Percentiles rank a stretch among this genome's conserved stretches.
Conservation (phyloP, 2,113 vertebrate genomes). For the Grantiella picta region DNA sequence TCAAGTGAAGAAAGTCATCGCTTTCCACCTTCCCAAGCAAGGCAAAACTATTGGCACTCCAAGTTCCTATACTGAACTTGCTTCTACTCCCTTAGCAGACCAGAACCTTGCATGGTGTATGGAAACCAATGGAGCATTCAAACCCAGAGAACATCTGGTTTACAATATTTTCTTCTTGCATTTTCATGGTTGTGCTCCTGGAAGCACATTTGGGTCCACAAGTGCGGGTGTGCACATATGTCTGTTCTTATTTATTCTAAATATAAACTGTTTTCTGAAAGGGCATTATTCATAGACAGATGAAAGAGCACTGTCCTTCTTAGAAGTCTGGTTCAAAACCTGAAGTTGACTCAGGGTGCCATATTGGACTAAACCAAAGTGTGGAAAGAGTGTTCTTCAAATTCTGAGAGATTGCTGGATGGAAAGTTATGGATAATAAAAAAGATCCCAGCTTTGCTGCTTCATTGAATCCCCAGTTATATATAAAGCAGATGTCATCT, state of each 20-base stretch:
- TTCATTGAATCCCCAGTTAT: background rate
- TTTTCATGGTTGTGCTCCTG: constrained; percentile 16
- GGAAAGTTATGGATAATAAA: constrained; percentile 38
- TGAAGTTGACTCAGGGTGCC: background rate
- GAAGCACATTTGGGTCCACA: background rate
- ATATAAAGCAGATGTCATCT: constrained; percentile 48
- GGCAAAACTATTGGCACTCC: background rate
- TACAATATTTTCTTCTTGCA: background rate
- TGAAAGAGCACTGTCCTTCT: constrained; percentile 14
- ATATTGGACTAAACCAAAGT: constrained; percentile 17
- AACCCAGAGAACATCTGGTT: constrained; percentile 42
- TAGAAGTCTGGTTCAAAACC: constrained; percentile 6
- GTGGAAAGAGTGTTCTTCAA: constrained; percentile 19
- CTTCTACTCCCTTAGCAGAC: constrained; percentile 13
- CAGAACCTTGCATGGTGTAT: constrained; percentile 13
- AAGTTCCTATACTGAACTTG: background rate
- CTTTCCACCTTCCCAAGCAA: background rate
- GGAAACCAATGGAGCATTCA: constrained; percentile 42
- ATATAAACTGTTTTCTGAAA: constrained; percentile 43
- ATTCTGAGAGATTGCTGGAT: background rate
- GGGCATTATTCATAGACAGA: constrained; percentile 13
- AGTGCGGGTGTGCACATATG: background rate
- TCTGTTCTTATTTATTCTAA: constrained; percentile 54
- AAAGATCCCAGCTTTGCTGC: constrained; percentile 11
- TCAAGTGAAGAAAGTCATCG: background rate